Evolutionary conservation across 2,113 vertebrate genomes (phyloP).

Genomic region (Pomatostomus ruficeps): DNA sequence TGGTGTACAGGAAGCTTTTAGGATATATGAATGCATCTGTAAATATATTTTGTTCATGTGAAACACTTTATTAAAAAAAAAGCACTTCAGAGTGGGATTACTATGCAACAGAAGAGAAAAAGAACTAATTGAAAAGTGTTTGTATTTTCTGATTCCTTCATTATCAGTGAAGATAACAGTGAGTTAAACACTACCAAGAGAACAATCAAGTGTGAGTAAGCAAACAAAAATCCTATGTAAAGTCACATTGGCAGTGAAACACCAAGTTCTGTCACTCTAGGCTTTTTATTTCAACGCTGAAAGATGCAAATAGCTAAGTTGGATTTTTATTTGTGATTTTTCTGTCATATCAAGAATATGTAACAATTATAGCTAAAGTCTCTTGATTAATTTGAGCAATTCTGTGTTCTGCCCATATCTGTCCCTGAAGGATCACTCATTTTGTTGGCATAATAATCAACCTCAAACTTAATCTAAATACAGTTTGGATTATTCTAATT

Average conservation of each 20-base stretch:
- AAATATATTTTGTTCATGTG: conserved; percentile 49
- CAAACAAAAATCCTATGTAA: conserved; percentile 28
- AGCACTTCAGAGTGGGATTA: not conserved
- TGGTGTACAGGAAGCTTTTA: not conserved
- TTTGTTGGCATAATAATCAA: not conserved
- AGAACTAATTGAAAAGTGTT: conserved; percentile 55
- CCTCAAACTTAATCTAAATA: not conserved
- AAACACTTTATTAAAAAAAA: conserved; percentile 32
- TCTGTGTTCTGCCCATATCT: not conserved
- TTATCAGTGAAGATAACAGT: conserved; percentile 50
- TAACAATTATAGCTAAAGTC: not conserved
- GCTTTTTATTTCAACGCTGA: not conserved
- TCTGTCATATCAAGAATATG: not conserved
- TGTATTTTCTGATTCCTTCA: conserved; percentile 52
- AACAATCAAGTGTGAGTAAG: conserved; percentile 23
- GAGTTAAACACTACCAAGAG: conserved; percentile 13
- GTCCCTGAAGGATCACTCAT: not conserved
- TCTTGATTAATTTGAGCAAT: not conserved
- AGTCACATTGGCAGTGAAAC: not conserved
- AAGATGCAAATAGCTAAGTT: not conserved
- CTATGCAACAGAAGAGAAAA: conserved; percentile 55
- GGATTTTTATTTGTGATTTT: not conserved
- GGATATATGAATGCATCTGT: not conserved
- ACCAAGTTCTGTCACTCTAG: not conserved
- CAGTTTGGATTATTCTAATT: not conserved